Conservation (phyloP, 2,888 invertebrate genomes). For the Rhopalosiphum nymphaeae region DNA sequence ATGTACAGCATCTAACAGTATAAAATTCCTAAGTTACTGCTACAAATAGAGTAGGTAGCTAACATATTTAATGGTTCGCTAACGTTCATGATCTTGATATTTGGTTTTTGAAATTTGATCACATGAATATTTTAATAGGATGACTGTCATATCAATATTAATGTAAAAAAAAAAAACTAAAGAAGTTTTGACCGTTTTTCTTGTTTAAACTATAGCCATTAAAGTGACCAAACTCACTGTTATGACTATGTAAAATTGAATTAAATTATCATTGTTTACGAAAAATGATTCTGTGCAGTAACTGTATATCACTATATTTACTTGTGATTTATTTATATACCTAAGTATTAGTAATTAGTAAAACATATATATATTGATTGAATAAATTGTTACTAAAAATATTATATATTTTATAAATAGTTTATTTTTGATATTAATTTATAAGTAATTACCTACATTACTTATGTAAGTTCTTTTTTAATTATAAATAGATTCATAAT, state of each 20-base stretch:
- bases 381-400: too few species aligned
- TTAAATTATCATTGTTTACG: background rate
- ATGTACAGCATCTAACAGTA: background rate
- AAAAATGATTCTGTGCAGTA: background rate
- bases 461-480: too few species aligned
- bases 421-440: too few species aligned
- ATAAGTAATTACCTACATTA: too few species aligned
- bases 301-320: background rate
- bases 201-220: background rate
- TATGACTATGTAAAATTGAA: background rate
- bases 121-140: background rate
- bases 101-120: slow-evolving; percentile 18
- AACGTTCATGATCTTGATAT: background rate
- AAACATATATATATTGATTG: too few species aligned
- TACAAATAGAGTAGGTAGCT: background rate
- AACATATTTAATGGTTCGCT: background rate
- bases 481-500: too few species aligned
- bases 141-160: background rate
- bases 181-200: background rate
- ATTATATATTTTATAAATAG: too few species aligned
- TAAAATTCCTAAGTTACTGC: slow-evolving; percentile 39
- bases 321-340: too few species aligned
- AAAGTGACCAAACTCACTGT: background rate
- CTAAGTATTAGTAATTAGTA: too few species aligned
- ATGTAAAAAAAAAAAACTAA: background rate